Base-by-base conservation (phyloP, 2,888 invertebrate genomes). In the Invenusta paracnida region DNA sequence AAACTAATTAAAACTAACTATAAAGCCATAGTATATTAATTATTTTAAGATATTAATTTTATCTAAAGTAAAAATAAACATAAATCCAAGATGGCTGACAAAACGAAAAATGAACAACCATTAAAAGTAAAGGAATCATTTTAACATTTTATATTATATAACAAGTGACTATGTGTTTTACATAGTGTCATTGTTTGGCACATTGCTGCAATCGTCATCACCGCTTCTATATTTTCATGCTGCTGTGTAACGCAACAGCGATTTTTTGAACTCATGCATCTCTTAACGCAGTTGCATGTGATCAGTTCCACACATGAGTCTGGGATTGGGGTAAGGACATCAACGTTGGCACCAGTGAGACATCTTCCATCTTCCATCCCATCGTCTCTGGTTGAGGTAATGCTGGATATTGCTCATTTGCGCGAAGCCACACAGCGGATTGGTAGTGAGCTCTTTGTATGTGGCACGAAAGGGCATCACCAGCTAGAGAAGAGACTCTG, bases 341-440 rank as follows among this genome's bases (percentile, higher is more conserved):
- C 73, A 73, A 23, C 73, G 73, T 73, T 73, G 73, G 73, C 73
- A 5, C 73, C 73, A 73, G 73, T 73, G 73, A 73, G 11, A 5
- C 73, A 73, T 25, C 73, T 73, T 73, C 73, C 73, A 73, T 73
- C 73, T n/a, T 23, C 73, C 73, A 73, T 73, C 73, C 73, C 73
- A 73, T 73, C 73, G 73, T 73, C 73, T 73, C 73, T 73, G 73
- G 73, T 73, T 73, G 73, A 73, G 73, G 73, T 73, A 73, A 23
- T 73, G 2, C 73, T 73, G 73, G 73, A 73, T 73, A 73, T 23
- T 73, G 73, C 25, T 73, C 73, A 73, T 73, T 73, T 73, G 73
- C 73, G 2, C 23, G 73, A n/a, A 5, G 73, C 73, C 25, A 5
- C 27, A 73, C 73, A 73, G 73, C 11, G 5, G 11, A 2, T 73